Percentiles rank a stretch among this genome's conserved stretches.
These are phyloP conservation scores for Dolichallabes microphthalmus DNA, from an alignment of 2,113 vertebrate genomes.

Conservation along the genomic window DNA sequence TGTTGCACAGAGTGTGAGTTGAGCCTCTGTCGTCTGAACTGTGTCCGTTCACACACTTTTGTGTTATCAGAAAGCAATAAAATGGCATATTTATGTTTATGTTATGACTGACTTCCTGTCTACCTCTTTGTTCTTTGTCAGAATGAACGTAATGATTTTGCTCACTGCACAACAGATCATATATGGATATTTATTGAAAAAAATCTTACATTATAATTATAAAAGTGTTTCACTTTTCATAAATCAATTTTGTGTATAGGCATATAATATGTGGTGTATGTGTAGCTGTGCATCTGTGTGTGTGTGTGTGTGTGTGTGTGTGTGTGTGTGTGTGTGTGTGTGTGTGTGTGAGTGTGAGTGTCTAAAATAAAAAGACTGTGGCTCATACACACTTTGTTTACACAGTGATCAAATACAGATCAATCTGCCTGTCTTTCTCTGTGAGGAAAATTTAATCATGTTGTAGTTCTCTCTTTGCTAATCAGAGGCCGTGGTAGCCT, in stretches of 20 bases:
- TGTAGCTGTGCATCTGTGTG: neutral
- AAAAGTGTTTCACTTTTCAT: neutral
- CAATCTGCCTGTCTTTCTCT: constrained; percentile 50
- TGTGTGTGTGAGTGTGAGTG: neutral
- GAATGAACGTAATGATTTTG: neutral
- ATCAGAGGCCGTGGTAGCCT: constrained; percentile 69
- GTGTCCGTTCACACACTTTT: neutral
- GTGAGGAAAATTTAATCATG: constrained; percentile 69
- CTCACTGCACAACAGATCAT: neutral
- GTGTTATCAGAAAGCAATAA: constrained; percentile 15
- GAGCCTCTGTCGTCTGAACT: neutral
- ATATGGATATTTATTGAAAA: neutral
- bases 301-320: neutral
- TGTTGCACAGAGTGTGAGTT: neutral
- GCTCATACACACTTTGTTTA: constrained; percentile 41
- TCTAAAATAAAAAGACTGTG: neutral
- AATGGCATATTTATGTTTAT: neutral
- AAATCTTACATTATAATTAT: neutral
- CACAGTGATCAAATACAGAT: constrained; percentile 51
- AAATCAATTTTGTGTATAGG: neutral
- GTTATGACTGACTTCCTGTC: constrained; percentile 18
- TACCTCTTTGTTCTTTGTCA: neutral
- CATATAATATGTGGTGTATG: neutral
- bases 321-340: constrained; percentile 3
- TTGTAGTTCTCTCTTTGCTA: constrained; percentile 60